Conservation (phyloP, 2,888 invertebrate genomes). For the Mamestra brassicae region DNA sequence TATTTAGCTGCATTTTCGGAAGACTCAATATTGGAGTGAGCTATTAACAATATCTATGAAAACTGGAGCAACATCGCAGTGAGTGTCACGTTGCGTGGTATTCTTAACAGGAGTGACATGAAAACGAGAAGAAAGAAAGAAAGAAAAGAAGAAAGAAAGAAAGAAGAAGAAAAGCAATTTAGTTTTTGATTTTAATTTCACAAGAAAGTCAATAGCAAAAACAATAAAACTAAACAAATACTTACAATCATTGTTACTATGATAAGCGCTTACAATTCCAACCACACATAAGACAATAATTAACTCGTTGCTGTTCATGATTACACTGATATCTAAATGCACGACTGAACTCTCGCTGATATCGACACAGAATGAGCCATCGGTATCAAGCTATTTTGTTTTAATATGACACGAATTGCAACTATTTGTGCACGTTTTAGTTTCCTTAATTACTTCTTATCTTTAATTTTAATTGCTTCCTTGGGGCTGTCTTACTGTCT, state of each 20-base stretch:
- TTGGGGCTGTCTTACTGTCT: background rate
- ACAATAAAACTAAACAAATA: constrained; percentile 1
- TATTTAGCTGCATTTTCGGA: background rate
- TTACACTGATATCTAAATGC: background rate
- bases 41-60: too few relatives aligned
- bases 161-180: too few relatives aligned
- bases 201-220: background rate
- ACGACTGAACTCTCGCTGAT: constrained; percentile 47
- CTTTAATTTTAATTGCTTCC: constrained; percentile 2
- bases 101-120: too few relatives aligned
- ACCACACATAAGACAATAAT: constrained; percentile 26
- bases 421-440: background rate
- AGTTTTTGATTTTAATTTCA: too few relatives aligned
- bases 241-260: constrained; percentile 38
- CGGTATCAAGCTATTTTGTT: constrained; percentile 43
- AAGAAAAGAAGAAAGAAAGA: too few relatives aligned
- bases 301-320: constrained; percentile 26
- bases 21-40: too few relatives aligned
- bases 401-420: constrained; percentile 20
- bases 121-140: too few relatives aligned
- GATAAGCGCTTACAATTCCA: constrained; percentile 10
- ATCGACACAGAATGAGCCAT: constrained; percentile 38
- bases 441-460: constrained; percentile 26
- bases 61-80: too few relatives aligned
- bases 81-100: too few relatives aligned